Evolutionary conservation across 1,140 invertebrate species (phyloP).

Genomic region (Drosophila arawakana): DNA sequence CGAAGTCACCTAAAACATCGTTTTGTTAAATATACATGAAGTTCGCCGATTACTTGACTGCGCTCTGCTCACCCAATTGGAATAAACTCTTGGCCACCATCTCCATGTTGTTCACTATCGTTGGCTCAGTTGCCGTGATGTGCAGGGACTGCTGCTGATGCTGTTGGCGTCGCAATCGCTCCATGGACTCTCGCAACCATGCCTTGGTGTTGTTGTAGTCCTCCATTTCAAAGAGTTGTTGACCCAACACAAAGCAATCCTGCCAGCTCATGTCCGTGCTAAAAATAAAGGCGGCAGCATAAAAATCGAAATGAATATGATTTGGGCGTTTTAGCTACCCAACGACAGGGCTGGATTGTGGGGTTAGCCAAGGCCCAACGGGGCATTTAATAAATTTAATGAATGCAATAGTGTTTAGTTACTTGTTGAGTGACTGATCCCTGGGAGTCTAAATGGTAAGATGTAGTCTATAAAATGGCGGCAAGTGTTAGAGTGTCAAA

Average conservation of each 20-base stretch:
- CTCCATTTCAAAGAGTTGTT: conserved; percentile 95
- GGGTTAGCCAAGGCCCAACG: neutral
- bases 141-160: conserved; percentile 25
- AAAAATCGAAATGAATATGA: conserved; percentile 58
- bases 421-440: too few relatives aligned
- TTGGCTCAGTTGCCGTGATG: conserved; percentile 87
- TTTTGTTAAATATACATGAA: conserved; percentile 36
- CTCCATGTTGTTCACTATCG: conserved; percentile 85
- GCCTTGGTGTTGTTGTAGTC: conserved; percentile 97
- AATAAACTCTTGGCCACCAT: conserved; percentile 74
- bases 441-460: too few relatives aligned
- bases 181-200: conserved; percentile 97
- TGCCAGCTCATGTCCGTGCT: conserved; percentile 89
- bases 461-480: too few relatives aligned
- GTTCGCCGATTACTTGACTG: conserved; percentile 13
- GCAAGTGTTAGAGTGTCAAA: too few relatives aligned
- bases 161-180: conserved; percentile 85
- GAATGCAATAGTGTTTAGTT: neutral
- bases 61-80: conserved; percentile 88
- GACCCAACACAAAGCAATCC: conserved; percentile 98
- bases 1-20: conserved; percentile 90
- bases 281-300: conserved; percentile 59
- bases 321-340: conserved; percentile 14
- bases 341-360: neutral
- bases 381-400: neutral